Base-by-base conservation (phyloP, 2,797 vertebrate genomes). In the Gymnocypris eckloni region DNA sequence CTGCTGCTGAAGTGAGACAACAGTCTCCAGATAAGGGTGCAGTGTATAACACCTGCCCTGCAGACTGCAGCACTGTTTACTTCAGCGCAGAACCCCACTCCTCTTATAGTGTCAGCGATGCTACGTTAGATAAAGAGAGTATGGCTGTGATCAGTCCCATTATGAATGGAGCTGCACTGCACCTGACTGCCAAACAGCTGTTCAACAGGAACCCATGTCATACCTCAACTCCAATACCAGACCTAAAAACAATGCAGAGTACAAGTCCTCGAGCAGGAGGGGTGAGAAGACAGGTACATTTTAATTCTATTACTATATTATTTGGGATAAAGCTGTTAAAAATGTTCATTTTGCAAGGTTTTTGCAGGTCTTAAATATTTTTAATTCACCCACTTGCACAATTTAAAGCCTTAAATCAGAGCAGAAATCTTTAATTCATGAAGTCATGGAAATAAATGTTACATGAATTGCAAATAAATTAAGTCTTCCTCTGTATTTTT, bases 201-300 rank as follows among this genome's bases (percentile, higher is more conserved):
- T 86, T 85, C 77, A 92, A 79, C 86, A 82, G 93, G 78, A 92
- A 95, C 77, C 95, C 95, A 0, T 94, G 94, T 59, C 96, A 96
- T 85, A 96, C 96, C 0, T 97, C 97, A 28, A 97, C 97, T 18
- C 97, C 97, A 0, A 96, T 96, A 83, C 79, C 89, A 0, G 91
- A 93, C 43, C 2, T 93, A 45, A 90, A 86, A 83, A 69, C 89
- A 37, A 86, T 84, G 15, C 78, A 86, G 43, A 92, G 91, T 11
- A 69, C 64, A 28, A 73, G 91, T 88, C 86, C 92, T 87, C 59
- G 82, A 83, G 33, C 83, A 66, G 1, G 73, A 59, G 69, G 61
- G 43, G 73, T 20, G 22, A 76, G 79, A 61, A 87, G 86, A 70
- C 83, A 85, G 39, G 83, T 87, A 6, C 72, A 72, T 48, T 87